A percentile compares a stretch with the other conserved stretches of the same genome.
Conservation (phyloP, 35 echinoderm and acorn worm species). For the Chiridota heheva region DNA sequence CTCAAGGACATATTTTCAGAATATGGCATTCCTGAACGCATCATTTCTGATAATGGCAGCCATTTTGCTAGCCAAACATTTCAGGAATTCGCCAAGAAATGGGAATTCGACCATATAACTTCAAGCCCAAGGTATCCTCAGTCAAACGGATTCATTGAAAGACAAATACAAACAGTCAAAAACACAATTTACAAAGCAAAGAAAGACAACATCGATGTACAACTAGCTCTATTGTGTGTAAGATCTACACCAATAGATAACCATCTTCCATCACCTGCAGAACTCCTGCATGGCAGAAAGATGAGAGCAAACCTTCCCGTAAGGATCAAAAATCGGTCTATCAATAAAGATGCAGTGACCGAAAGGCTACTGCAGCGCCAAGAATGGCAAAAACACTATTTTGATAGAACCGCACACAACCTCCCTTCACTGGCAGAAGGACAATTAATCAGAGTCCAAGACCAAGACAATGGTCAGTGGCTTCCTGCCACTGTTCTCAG, state of each 20-base stretch:
- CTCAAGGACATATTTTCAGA: constrained; percentile 36
- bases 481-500: too few species aligned
- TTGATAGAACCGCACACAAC: too few species aligned
- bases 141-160: constrained; percentile 67
- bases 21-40: constrained; percentile 41
- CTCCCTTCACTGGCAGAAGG: too few species aligned
- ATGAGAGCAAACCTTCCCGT: constrained; percentile 31
- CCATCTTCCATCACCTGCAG: constrained; percentile 50
- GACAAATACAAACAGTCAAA: constrained; percentile 51
- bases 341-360: constrained; percentile 22
- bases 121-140: constrained; percentile 51
- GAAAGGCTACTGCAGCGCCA: constrained; percentile 18
- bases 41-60: constrained; percentile 36
- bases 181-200: constrained; percentile 47
- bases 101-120: constrained; percentile 39
- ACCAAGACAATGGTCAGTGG: too few species aligned
- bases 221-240: constrained; percentile 45
- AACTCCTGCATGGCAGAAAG: constrained; percentile 47
- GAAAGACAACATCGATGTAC: background rate
- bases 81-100: constrained; percentile 22
- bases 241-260: constrained; percentile 56
- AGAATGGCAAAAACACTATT: constrained; percentile 33
- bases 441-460: too few species aligned
- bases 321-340: constrained; percentile 20
- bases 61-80: constrained; percentile 19